A percentile compares a stretch with the other conserved stretches of the same genome.
These are phyloP conservation scores for Oreochromis niloticus DNA, from an alignment of 2,113 vertebrate genomes.

Conservation along the genomic window DNA sequence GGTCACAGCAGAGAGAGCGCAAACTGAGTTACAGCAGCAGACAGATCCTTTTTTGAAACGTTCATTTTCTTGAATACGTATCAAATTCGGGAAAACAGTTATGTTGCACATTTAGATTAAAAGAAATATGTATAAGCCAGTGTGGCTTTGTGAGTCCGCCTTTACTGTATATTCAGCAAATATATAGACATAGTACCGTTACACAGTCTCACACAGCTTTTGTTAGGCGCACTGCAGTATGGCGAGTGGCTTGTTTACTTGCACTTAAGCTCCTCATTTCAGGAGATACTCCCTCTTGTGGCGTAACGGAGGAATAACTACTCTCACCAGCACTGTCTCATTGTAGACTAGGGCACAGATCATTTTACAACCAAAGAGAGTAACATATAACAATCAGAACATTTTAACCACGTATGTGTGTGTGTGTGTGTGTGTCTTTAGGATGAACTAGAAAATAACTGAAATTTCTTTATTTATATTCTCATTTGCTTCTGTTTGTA, in stretches of 20 bases:
- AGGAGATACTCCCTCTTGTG: not conserved
- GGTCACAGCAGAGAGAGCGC: not conserved
- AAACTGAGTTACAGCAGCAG: not conserved
- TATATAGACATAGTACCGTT: not conserved
- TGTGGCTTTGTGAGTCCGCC: not conserved
- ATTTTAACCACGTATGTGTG: too few species aligned
- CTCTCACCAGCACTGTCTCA: not conserved
- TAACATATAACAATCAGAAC: too few species aligned
- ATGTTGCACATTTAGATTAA: not conserved
- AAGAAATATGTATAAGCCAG: not conserved
- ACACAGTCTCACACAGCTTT: fast-evolving
- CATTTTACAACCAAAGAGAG: too few species aligned
- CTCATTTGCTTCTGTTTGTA: too few species aligned
- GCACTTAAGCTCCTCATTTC: not conserved
- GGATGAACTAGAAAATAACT: too few species aligned
- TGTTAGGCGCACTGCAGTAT: not conserved
- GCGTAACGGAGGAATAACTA: not conserved
- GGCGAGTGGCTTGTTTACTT: not conserved
- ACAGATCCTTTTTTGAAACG: not conserved
- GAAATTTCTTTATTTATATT: too few species aligned
- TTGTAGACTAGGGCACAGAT: too few species aligned
- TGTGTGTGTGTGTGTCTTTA: too few species aligned
- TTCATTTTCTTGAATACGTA: not conserved
- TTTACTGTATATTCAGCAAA: not conserved
- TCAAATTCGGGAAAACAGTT: fast-evolving